A percentile compares a stretch with the other conserved stretches of the same genome.
These are phyloP conservation scores for Muntiacus muntjak DNA, from an alignment of 2,113 vertebrate genomes.

Conservation along the genomic window DNA sequence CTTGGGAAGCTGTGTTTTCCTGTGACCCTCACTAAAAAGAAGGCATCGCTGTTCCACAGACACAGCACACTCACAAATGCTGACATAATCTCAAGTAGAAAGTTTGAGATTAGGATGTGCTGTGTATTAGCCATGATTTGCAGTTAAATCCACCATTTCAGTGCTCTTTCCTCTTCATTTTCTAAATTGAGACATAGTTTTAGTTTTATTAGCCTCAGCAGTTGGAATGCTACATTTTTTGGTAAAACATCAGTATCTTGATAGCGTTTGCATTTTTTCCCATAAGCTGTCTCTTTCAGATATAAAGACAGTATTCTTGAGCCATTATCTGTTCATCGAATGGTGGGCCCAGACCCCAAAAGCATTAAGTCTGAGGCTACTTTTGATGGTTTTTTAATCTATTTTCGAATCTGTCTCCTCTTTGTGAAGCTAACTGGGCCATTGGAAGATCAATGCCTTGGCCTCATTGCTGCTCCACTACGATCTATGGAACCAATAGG, in stretches of 20 bases:
- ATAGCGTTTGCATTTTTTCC: background rate
- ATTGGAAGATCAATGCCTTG: constrained; percentile 1
- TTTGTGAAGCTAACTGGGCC: background rate
- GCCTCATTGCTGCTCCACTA: background rate
- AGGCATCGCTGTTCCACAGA: background rate
- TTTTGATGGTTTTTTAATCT: background rate
- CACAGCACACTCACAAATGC: background rate
- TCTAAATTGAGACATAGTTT: background rate
- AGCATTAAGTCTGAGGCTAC: background rate
- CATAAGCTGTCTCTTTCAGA: background rate
- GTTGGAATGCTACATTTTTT: background rate
- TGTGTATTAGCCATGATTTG: background rate
- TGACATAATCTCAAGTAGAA: background rate
- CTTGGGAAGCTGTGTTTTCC: background rate
- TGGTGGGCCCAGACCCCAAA: background rate
- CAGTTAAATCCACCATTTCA: background rate
- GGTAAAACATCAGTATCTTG: background rate
- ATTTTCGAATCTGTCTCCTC: background rate
- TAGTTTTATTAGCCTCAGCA: background rate
- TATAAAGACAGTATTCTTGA: background rate
- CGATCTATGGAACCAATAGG: background rate
- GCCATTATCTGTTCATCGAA: background rate
- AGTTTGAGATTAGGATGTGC: background rate
- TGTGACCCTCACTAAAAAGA: background rate
- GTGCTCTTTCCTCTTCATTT: background rate